These are phyloP conservation scores for Helicoverpa armigera DNA, from an alignment of 1,140 invertebrate species.

Conservation along the genomic window DNA sequence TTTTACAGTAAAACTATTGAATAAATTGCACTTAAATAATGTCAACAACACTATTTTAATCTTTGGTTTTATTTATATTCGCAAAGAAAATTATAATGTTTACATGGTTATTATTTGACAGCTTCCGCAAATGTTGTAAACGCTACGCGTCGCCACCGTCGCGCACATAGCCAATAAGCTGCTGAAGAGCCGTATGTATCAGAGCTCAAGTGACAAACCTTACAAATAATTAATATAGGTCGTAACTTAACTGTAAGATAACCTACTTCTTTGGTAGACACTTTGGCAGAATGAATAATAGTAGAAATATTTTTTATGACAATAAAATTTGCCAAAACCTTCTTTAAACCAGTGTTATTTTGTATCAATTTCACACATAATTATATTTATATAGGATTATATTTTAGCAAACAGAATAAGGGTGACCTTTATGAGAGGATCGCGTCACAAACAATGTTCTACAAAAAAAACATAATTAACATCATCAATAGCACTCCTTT, in stretches of 20 bases:
- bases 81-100: no score
- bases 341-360: slow-evolving; percentile 44
- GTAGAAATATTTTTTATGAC: background rate
- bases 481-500: slow-evolving; percentile 21
- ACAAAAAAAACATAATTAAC: background rate
- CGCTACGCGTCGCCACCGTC: no score
- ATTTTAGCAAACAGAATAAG: background rate
- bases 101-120: no score
- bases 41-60: no score
- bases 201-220: background rate
- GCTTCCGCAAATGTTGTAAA: no score
- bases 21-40: no score
- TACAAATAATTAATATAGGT: background rate
- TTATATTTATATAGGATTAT: background rate
- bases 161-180: no score
- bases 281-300: slow-evolving; percentile 1
- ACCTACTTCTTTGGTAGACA: slow-evolving; percentile 23
- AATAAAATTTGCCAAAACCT: slow-evolving; percentile 35
- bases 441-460: slow-evolving; percentile 18
- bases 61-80: no score
- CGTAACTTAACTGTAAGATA: background rate
- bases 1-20: no score
- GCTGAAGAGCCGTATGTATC: no score
- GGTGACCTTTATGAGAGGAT: background rate
- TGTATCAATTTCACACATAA: background rate